phyloP scores from a whole-genome alignment of 2,113 vertebrate genomes.

The Mustelus asterias region DNA sequence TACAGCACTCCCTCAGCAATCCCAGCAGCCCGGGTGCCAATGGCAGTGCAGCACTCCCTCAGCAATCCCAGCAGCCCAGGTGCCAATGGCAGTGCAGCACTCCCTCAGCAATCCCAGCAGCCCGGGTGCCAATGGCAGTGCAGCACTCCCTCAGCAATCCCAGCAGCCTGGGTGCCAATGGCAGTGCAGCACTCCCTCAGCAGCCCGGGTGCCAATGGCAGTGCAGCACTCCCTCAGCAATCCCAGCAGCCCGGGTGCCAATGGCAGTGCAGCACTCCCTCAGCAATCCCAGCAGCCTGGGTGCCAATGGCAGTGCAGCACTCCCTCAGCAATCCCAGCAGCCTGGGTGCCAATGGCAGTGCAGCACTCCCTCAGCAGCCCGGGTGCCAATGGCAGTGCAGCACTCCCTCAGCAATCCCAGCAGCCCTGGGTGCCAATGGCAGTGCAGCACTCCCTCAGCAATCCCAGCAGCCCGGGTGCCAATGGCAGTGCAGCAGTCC shows the following conservation, averaged over 20 bases:
- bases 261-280: neutral
- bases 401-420: neutral
- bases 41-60: neutral
- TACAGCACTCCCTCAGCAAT: neutral
- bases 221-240: neutral
- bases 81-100: neutral
- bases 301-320: neutral
- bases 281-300: neutral
- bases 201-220: too few relatives aligned
- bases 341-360: too few relatives aligned
- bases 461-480: neutral
- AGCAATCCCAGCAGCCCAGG: neutral
- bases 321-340: neutral
- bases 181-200: too few relatives aligned
- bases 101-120: neutral
- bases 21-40: too few relatives aligned
- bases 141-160: neutral
- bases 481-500: neutral
- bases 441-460: neutral
- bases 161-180: too few relatives aligned
- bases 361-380: too few relatives aligned
- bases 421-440: too few relatives aligned
- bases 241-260: neutral
- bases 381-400: neutral
- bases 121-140: neutral